Conservation (phyloP, 1,140 invertebrate genomes). For the Pseudachorutes palmiensis region DNA sequence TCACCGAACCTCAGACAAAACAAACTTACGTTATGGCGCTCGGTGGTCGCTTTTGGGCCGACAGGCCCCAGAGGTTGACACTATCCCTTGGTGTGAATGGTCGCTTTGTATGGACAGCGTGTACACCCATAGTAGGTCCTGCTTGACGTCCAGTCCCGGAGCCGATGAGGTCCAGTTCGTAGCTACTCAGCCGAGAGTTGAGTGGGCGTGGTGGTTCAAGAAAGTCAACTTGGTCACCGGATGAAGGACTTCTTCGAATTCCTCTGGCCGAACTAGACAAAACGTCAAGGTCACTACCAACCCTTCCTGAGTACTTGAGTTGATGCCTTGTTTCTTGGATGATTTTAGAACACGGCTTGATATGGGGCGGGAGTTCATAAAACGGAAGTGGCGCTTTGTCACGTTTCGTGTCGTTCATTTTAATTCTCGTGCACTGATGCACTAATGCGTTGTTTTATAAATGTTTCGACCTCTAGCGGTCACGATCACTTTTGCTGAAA, state of each 20-base stretch:
- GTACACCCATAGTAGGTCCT: constrained; percentile 37
- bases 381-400: constrained; percentile 26
- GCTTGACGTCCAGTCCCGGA: not conserved
- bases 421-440: no score
- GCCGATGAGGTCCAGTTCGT: not conserved
- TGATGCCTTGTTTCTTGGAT: constrained; percentile 35
- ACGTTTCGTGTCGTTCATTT: not conserved
- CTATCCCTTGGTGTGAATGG: constrained; percentile 72
- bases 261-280: not conserved
- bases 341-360: constrained; percentile 36
- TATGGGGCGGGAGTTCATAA: constrained; percentile 35
- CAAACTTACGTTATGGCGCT: constrained; percentile 62
- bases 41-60: constrained; percentile 57
- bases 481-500: no score
- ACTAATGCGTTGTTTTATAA: not conserved
- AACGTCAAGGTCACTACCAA: not conserved
- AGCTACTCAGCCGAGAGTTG: not conserved
- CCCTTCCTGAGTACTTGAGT: constrained; percentile 19
- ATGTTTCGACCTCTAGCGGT: not conserved
- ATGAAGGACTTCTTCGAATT: not conserved
- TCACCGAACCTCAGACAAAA: not conserved
- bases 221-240: constrained; percentile 1
- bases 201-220: not conserved
- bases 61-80: constrained; percentile 58
- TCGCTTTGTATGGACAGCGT: constrained; percentile 58